Conservation (phyloP, 2,113 vertebrate genomes). For the Amphilophus citrinellus region DNA sequence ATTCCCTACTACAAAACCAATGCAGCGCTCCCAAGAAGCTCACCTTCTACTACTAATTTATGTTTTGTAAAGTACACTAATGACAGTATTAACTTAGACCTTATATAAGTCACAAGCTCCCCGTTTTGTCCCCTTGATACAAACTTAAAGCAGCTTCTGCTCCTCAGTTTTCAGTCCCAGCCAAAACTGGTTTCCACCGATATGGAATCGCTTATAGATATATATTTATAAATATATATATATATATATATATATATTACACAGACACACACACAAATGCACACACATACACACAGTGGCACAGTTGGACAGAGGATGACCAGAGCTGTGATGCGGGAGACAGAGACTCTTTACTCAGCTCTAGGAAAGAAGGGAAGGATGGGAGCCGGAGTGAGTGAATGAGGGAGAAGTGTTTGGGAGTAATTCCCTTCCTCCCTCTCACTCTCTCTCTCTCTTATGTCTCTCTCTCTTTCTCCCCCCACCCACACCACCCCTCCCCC, state of each 20-base stretch:
- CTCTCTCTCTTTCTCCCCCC: constrained; percentile 38
- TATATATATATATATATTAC: constrained; percentile 64
- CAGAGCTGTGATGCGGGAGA: constrained; percentile 71
- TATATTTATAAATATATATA: constrained; percentile 65
- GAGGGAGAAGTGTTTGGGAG: constrained; percentile 44
- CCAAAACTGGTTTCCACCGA: constrained; percentile 64
- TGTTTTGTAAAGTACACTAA: constrained; percentile 79
- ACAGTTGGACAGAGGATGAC: constrained; percentile 75
- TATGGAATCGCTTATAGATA: constrained; percentile 61
- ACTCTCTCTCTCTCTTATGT: constrained; percentile 45
- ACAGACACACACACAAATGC: constrained; percentile 39
- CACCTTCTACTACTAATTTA: constrained; percentile 74
- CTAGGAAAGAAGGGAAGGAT: constrained; percentile 60
- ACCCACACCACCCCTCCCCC: background rate
- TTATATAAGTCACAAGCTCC: constrained; percentile 52
- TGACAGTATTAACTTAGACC: constrained; percentile 74
- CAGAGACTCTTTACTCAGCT: constrained; percentile 79
- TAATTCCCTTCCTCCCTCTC: constrained; percentile 40
- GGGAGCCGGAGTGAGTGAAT: constrained; percentile 60
- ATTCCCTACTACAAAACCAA: constrained; percentile 61
- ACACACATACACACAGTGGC: constrained; percentile 49
- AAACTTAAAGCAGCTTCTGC: constrained; percentile 64
- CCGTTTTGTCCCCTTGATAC: constrained; percentile 32
- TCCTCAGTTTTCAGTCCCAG: constrained; percentile 56
- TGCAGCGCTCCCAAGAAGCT: constrained; percentile 60